Base-by-base conservation (phyloP, 1,140 invertebrate genomes). In the Portunus trituberculatus region DNA sequence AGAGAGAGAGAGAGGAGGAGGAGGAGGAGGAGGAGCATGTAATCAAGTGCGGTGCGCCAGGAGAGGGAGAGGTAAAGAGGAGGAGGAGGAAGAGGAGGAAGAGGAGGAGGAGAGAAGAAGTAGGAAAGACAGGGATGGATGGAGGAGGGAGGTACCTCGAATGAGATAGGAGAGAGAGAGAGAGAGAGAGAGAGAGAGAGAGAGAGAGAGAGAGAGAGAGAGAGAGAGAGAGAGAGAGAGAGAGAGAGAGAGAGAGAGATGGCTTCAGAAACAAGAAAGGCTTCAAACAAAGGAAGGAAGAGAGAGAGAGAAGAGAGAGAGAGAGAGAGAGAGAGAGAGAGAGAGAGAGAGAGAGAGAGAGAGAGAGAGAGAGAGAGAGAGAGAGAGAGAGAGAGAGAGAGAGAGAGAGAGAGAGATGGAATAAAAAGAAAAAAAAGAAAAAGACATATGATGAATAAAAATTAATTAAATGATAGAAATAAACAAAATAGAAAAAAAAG, bases 141-240 rank as follows among this genome's bases (percentile, higher is more conserved):
- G 46, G 31, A 32, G 16, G 83, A 86, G 83, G 39, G 39, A 39
- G 39, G 39, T 39, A 39, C 1, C 39, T 28, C 28, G 83, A 28
- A 28, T 32, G 32, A 86, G 86, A 28, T 14, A 87, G 39, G 87
- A 89, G 87, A 16, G 1, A 91, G n/a, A 76, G 48, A 7, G n/a
- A 31, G 48, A 1, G 29, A 91, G 90, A 31, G 84, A 86, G 84
- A 86, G 84, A 86, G 84, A 86, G 84, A 39, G 84, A 86, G 84
- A 86, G 84, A 39, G 32, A 39, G 32, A 39, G 32, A 39, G 32
- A 39, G 32, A 39, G 76, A 83, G 76, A 83, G 76, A 83, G 76
- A 83, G 76, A 83, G 76, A 83, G 76, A 83, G 76, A 83, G 76
- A 83, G 76, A 83, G 76, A 83, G 76, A 83, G 76, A 83, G 76